Evolutionary conservation across 2,113 vertebrate species (phyloP).

Genomic region (Gymnogyps californianus): DNA sequence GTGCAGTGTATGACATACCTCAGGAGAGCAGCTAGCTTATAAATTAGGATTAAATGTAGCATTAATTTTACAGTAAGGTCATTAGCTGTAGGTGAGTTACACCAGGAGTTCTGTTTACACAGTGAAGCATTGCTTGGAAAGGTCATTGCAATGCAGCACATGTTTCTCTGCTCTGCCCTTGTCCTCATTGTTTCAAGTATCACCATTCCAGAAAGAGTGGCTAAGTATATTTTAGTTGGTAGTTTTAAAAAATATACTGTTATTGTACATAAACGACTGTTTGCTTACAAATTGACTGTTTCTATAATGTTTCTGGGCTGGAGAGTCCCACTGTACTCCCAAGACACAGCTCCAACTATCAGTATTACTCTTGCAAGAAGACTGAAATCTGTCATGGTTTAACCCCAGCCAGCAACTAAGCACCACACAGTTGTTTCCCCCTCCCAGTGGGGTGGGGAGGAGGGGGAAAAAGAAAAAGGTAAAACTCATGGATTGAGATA

Average conservation of each 20-base stretch:
- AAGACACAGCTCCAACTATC: background rate
- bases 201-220: background rate
- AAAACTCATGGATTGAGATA: too few relatives aligned
- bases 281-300: background rate
- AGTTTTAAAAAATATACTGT: background rate
- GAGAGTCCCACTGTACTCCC: background rate
- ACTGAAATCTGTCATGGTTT: background rate
- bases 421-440: too few relatives aligned
- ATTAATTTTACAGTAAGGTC: background rate
- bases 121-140: background rate
- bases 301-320: background rate
- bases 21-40: background rate
- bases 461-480: too few relatives aligned
- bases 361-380: background rate
- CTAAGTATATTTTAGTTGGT: background rate
- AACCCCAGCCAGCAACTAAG: too few relatives aligned
- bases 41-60: background rate
- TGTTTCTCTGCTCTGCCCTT: background rate
- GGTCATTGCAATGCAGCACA: background rate
- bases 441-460: too few relatives aligned
- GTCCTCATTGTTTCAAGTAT: background rate
- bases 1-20: background rate
- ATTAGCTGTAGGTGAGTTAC: background rate
- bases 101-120: background rate
- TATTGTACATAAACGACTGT: background rate